A percentile compares a stretch with the other conserved stretches of the same genome.
These are phyloP conservation scores for Neodiprion lecontei DNA, from an alignment of 1,140 invertebrate genomes.

Conservation along the genomic window DNA sequence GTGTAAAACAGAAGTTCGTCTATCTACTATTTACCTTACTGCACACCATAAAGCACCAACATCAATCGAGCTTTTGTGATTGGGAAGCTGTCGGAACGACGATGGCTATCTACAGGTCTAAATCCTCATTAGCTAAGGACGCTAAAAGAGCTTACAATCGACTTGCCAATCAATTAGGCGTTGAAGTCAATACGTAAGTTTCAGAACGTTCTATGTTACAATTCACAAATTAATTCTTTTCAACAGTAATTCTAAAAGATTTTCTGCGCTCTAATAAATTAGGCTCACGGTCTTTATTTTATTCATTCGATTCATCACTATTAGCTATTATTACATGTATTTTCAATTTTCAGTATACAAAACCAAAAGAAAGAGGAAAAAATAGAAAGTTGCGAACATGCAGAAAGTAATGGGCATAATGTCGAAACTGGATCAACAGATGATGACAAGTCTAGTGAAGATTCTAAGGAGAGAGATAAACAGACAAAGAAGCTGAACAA, in stretches of 20 bases:
- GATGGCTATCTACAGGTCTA: conserved; percentile 48
- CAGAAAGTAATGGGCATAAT: neutral
- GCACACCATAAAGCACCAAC: conserved; percentile 46
- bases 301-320: no score
- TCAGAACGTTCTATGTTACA: conserved; percentile 25
- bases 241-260: no score
- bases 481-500: conserved; percentile 34
- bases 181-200: conserved; percentile 44
- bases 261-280: no score
- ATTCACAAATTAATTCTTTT: no score
- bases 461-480: conserved; percentile 17
- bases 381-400: neutral
- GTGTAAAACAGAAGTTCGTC: conserved; percentile 59
- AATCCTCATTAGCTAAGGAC: conserved; percentile 51
- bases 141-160: conserved; percentile 60
- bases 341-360: no score
- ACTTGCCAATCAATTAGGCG: conserved; percentile 52
- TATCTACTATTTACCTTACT: conserved; percentile 55
- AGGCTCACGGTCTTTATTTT: no score
- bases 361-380: neutral
- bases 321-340: no score
- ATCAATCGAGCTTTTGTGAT: conserved; percentile 51
- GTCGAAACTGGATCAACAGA: conserved; percentile 31
- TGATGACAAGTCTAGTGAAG: conserved; percentile 22
- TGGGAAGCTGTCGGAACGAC: conserved; percentile 52